Percentiles rank a stretch among this genome's conserved stretches.
Conservation (phyloP, 37 sponge, comb jelly and placozoan species). For the Oopsacas minuta region DNA sequence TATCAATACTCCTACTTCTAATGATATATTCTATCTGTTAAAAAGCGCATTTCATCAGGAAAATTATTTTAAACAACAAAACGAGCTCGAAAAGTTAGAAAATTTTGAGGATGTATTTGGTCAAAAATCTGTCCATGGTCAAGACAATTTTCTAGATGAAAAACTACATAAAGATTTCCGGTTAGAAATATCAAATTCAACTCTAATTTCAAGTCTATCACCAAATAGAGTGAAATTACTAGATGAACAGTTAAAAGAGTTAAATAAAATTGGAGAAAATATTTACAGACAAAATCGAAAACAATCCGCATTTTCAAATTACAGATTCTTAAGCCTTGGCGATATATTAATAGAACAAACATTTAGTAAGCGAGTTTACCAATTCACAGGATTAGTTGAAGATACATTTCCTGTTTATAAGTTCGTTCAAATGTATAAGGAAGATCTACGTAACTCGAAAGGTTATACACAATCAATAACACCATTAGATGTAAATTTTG, state of each 20-base stretch:
- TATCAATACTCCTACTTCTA: neutral
- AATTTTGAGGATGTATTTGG: neutral
- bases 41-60: neutral
- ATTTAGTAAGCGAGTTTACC: neutral
- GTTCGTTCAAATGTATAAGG: neutral
- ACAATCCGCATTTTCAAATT: neutral
- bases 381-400: neutral
- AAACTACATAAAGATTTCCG: neutral
- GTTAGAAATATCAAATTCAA: neutral
- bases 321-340: neutral
- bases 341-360: neutral
- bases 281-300: neutral
- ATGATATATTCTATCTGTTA: slow-evolving; percentile 3
- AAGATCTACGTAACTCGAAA: neutral
- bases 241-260: neutral
- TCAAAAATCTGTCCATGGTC: no score
- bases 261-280: neutral
- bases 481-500: neutral
- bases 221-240: neutral
- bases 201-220: neutral
- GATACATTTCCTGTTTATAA: neutral
- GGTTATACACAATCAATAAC: neutral
- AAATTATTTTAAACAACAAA: neutral
- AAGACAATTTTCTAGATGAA: neutral
- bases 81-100: neutral